Conservation (phyloP, 2,888 invertebrate genomes). For the Megastigmus dorsalis region DNA sequence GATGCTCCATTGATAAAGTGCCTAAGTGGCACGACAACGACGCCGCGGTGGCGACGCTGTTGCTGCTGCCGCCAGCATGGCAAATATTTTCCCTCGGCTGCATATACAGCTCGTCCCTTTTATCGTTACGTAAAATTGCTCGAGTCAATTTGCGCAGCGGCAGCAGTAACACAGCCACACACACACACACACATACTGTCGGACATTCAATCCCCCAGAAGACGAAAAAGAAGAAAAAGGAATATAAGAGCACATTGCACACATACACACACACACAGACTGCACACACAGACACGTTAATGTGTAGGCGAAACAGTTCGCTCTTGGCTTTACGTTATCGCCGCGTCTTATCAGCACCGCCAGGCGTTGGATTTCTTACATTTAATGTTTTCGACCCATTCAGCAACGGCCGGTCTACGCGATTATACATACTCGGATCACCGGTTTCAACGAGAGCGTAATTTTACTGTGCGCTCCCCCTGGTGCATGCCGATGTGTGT, state of each 20-base stretch:
- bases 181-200: too few species aligned
- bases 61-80: not conserved
- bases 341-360: conserved; percentile 27
- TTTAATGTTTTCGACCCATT: conserved; percentile 4
- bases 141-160: conserved; percentile 48
- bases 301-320: too few species aligned
- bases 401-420: too few species aligned
- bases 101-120: not conserved
- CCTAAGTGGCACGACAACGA: not conserved
- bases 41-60: too few species aligned
- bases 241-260: not conserved
- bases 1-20: conserved; percentile 13
- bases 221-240: not conserved
- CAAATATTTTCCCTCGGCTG: conserved; percentile 4
- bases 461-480: conserved; percentile 12
- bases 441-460: conserved; percentile 23
- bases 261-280: too few species aligned
- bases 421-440: conserved; percentile 1
- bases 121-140: conserved; percentile 48
- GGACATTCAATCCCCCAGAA: conserved; percentile 4
- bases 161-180: too few species aligned
- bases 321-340: too few species aligned
- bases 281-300: too few species aligned
- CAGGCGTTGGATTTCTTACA: conserved; percentile 31
- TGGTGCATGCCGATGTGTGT: too few species aligned